Evolutionary conservation across 2,113 vertebrate species (phyloP), one percentile per base, ranked within the genome.

Genomic region (Melanerpes aurifrons): DNA sequence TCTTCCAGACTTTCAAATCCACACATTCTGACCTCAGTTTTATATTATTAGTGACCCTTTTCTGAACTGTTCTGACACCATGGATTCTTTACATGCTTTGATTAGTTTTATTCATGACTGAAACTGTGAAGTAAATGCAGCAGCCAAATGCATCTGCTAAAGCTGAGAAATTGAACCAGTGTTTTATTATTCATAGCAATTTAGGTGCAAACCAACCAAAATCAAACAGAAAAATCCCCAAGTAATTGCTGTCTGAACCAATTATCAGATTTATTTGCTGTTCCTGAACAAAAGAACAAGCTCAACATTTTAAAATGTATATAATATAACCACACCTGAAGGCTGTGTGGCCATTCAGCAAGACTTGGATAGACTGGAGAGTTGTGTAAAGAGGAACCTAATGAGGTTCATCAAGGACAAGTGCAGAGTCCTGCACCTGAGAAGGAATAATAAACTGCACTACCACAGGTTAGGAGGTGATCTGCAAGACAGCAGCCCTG

Each of bases 161-260:
- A 87, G 43, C 37, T 43, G 71, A 91, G 82, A 82, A 79, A 91
- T 6, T 59, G 54, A 86, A 87, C 57, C 0, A 0, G 20, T 77
- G 12, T 64, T 91, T 91, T 92, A 43, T 85, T 93, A 73, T 89
- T 89, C 2, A 5, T 67, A 82, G 70, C 71, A 85, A 89, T 80
- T 90, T 57, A 80, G 64, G 53, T 91, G 64, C 57, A 89, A 94
- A 87, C 45, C 62, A 70, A 78, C 28, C 53, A 74, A 74, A 92
- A 74, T 62, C 31, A 82, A 87, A 85, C 85, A 22, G 85, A 92
- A 84, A 76, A 8, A 63, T n/a, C 31, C 35, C 53, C 43, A 73
- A 90, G 32, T 83, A 68, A 76, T 43, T 66, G 29, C 24, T 76
- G 57, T 73, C 45, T 84, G 74, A 74, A 21, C 22, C 56, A 93